Evolutionary conservation across 2,888 invertebrate species (phyloP), one percentile per base, ranked within the genome.

Genomic region (Spialia ferax): DNA sequence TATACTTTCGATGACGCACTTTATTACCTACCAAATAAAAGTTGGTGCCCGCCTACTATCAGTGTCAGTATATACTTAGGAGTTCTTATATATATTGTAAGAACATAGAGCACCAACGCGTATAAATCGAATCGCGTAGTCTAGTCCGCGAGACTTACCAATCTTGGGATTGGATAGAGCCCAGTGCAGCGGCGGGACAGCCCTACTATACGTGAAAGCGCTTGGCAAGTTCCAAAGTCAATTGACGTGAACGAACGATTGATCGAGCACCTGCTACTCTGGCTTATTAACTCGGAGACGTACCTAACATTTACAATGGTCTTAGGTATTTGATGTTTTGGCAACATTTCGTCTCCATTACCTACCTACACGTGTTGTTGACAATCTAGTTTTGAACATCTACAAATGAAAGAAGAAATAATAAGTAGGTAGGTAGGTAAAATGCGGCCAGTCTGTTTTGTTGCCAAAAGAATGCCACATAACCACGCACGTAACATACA

Each of bases 231-330:
- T 75, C 73, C 76, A 73, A 75, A 76, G 79, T 80, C 77, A 83
- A 81, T 82, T 81, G 83, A 83, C 83, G 79, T 75, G 78, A 72
- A 22, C 22, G 22, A n/a, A 69, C 73, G 77, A 82, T 80, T 85
- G 86, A 88, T 89, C 81, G 85, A 86, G 86, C 75, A 75, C 65
- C 66, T 71, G 74, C 81, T 86, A 85, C 85, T 85, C 76, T 67
- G 56, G 66, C 80, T 70, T 74, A 69, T 73, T 15, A 5, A 0
- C 66, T 20, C 11, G 15, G n/a, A 23, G 35, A 50, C 50, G 57
- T 50, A 50, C 50, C 50, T 50, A 57, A 57, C 35, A 56, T 38
- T 20, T n/a, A 54, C 52, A n/a, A 55, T 26, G 6, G 5, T 38
- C n/a, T n/a, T n/a, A n/a, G 8, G 1, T 2, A 48, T 64, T 48